Conservation (phyloP, 2,888 invertebrate species). For the Stramonita haemastoma region DNA sequence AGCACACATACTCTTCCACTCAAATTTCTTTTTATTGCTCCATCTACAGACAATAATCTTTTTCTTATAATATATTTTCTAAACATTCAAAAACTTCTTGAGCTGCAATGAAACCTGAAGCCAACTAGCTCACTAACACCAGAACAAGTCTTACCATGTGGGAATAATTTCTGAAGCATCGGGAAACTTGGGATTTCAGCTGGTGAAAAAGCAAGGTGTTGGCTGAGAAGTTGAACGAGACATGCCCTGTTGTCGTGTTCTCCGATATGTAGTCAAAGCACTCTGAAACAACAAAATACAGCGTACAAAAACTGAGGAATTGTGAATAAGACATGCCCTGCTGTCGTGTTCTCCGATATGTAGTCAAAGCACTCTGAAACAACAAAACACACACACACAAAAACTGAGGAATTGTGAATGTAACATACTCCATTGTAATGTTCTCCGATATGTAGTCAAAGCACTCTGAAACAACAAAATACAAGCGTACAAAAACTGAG, state of each 20-base stretch:
- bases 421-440: slow-evolving; percentile 30
- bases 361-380: slow-evolving; percentile 33
- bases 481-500: neutral
- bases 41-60: no score
- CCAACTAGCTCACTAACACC: no score
- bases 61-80: no score
- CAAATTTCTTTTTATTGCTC: no score
- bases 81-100: no score
- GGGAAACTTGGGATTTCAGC: slow-evolving; percentile 23
- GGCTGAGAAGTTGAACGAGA: slow-evolving; percentile 29
- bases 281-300: neutral
- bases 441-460: slow-evolving; percentile 9
- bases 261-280: slow-evolving; percentile 28
- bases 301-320: neutral
- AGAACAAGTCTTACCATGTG: neutral
- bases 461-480: slow-evolving; percentile 33
- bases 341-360: slow-evolving; percentile 11
- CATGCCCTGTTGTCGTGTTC: slow-evolving; percentile 33
- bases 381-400: neutral
- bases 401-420: neutral
- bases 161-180: slow-evolving; percentile 24
- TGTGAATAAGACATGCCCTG: slow-evolving; percentile 30
- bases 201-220: slow-evolving; percentile 7
- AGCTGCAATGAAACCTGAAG: no score
- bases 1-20: no score